Percentiles rank a stretch among this genome's conserved stretches.
phyloP scores from a whole-genome alignment of 2,113 vertebrate genomes.

The Caranx ignobilis region DNA sequence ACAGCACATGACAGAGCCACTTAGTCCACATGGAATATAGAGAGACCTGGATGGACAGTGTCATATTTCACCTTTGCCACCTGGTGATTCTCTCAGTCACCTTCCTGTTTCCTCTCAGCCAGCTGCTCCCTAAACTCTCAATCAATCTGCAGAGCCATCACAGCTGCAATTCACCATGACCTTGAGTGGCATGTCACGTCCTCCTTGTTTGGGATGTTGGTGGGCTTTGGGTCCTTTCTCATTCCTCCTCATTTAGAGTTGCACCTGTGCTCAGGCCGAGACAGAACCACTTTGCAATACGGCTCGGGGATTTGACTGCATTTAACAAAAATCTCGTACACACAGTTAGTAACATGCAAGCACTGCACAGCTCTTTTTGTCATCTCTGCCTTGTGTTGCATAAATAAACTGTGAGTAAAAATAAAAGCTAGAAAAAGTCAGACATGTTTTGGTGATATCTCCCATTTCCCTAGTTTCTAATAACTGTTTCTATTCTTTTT shows the following conservation, averaged over 20 bases:
- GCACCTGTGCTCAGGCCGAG: conserved; percentile 80
- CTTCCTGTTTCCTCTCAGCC: conserved; percentile 82
- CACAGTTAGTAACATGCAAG: background rate
- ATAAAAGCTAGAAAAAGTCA: background rate
- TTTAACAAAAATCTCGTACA: conserved; percentile 37
- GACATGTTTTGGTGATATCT: too few species aligned
- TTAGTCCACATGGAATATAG: conserved; percentile 48
- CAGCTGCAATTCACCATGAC: conserved; percentile 75
- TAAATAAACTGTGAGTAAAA: background rate
- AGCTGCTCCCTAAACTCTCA: conserved; percentile 82
- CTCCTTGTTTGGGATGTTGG: conserved; percentile 58
- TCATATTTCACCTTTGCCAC: conserved; percentile 82
- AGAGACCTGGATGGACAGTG: conserved; percentile 54
- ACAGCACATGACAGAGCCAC: conserved; percentile 32
- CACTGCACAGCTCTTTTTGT: background rate
- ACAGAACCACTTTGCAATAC: conserved; percentile 48
- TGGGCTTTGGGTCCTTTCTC: conserved; percentile 61
- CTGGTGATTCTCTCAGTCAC: conserved; percentile 82
- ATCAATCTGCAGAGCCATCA: conserved; percentile 77
- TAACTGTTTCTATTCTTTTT: too few species aligned
- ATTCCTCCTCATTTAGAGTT: conserved; percentile 77
- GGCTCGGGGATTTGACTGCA: conserved; percentile 51
- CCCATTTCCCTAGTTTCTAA: too few species aligned
- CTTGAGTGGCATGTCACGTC: conserved; percentile 76
- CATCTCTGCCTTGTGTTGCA: background rate